A percentile compares a stretch with the other conserved stretches of the same genome.
phyloP scores from a whole-genome alignment of 2,113 vertebrate genomes.

The Eleginops maclovinus region DNA sequence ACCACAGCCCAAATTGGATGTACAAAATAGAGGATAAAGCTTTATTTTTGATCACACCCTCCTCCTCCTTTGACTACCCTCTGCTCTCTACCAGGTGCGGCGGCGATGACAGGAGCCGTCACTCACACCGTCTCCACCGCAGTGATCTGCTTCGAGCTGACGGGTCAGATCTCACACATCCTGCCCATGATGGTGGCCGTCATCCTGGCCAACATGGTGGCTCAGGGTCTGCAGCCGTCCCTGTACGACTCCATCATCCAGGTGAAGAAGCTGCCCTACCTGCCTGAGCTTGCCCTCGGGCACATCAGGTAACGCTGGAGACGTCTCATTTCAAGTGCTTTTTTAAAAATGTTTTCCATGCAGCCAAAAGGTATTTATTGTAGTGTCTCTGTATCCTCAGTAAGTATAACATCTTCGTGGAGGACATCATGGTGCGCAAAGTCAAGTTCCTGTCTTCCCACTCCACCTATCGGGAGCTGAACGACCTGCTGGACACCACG shows the following conservation, averaged over 20 bases:
- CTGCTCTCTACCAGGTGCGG: slow-evolving; percentile 85
- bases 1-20: no score
- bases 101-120: slow-evolving; percentile 92
- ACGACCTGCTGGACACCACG: slow-evolving; percentile 84
- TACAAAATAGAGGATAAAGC: no score
- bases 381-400: slow-evolving; percentile 72
- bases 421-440: slow-evolving; percentile 95
- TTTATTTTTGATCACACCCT: no score
- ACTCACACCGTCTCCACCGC: slow-evolving; percentile 96
- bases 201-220: slow-evolving; percentile 97
- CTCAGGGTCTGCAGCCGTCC: slow-evolving; percentile 95
- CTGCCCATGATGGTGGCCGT: slow-evolving; percentile 98
- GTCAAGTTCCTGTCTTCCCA: slow-evolving; percentile 90
- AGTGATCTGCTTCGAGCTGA: slow-evolving; percentile 96
- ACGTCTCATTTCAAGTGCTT: not conserved
- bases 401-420: slow-evolving; percentile 95
- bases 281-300: slow-evolving; percentile 93
- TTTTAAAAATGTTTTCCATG: no score
- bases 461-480: slow-evolving; percentile 89
- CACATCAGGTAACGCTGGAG: slow-evolving; percentile 83
- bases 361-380: no score
- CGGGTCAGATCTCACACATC: slow-evolving; percentile 97
- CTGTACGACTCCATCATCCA: slow-evolving; percentile 98
- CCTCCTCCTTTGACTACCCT: not conserved
- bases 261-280: slow-evolving; percentile 95